Evolutionary conservation across 1,140 invertebrate genomes (phyloP), one percentile per base, ranked within the genome.

Genomic region (Anastatus disparis): DNA sequence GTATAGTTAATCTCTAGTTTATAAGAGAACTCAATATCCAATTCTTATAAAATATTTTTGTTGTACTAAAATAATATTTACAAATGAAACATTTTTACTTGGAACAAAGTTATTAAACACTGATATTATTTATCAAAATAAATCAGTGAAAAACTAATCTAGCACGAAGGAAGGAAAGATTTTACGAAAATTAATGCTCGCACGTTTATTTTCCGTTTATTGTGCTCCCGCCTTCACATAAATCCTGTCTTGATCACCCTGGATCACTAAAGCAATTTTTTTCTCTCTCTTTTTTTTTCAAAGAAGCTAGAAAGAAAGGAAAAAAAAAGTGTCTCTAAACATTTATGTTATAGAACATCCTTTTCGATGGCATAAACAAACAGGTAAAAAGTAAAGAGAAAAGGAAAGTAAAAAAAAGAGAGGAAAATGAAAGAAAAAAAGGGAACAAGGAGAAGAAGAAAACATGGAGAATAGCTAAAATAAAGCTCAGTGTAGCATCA

Each of bases 401-500:
- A 27, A 52, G 13, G 27, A 52, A 13, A 10, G 17, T 17, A 22
- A 22, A 13, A 29, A n/a, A 29, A 22, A 53, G 50, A 29, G 15
- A 55, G 52, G 17, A 3, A 22, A 22, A 13, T 15, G 3, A 29
- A 22, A 53, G 50, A 29, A 15, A 55, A 27, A 44, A 52, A 15
- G 8, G 44, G 31, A 58, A n/a, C 26, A 3, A 15, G 3, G 7
- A 44, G 42, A 38, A 40, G n/a, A 35, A 35, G 31, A 35, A 35
- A 35, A 35, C 10, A 10, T 35, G 4, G 31, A 10, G 31, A 10
- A 35, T n/a, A n/a, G n/a, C n/a, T n/a, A n/a, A n/a, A 31, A 61
- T 44, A 26, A 31, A 50, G 46, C 44, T 31, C 52, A 27, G 27
- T 17, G 62, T 42, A 61, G 42, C 44, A 50, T 61, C 22, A 67